Percentiles rank a stretch among this genome's conserved stretches.
Evolutionary conservation across 2,888 invertebrate genomes (phyloP).

Genomic region (Nephrocerus scutellatus): DNA sequence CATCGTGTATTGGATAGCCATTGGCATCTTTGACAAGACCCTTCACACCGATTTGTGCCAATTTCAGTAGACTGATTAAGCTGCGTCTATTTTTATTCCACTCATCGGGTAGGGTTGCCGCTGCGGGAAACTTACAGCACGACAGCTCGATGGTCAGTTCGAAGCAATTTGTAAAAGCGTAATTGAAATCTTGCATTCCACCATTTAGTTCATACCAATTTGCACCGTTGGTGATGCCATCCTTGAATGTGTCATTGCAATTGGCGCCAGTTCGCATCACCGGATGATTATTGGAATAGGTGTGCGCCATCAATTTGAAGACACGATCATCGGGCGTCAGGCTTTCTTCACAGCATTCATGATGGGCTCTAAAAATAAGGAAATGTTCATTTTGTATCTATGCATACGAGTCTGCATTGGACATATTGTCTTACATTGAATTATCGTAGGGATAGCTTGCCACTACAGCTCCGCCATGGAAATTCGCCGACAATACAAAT

Average conservation of each 20-base stretch:
- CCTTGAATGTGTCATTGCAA: slow-evolving; percentile 66
- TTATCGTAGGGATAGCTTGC: slow-evolving; percentile 97
- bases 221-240: slow-evolving; percentile 88
- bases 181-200: slow-evolving; percentile 99
- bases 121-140: slow-evolving; percentile 87
- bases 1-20: slow-evolving; percentile 53
- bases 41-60: slow-evolving; percentile 66
- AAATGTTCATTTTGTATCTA: neutral
- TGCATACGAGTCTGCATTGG: too few relatives aligned
- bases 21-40: slow-evolving; percentile 44
- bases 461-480: slow-evolving; percentile 95
- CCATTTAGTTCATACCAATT: slow-evolving; percentile 84
- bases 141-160: slow-evolving; percentile 95
- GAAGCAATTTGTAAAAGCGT: slow-evolving; percentile 88
- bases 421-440: slow-evolving; percentile 66
- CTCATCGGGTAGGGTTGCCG: slow-evolving; percentile 61
- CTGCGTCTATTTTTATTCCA: slow-evolving; percentile 86
- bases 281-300: slow-evolving; percentile 68
- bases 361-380: slow-evolving; percentile 43
- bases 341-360: slow-evolving; percentile 66
- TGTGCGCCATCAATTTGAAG: slow-evolving; percentile 69
- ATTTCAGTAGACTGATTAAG: slow-evolving; percentile 75
- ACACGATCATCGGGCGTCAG: slow-evolving; percentile 73
- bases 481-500: slow-evolving; percentile 88
- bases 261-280: slow-evolving; percentile 69